Conservation (phyloP, 1,140 invertebrate genomes). For the Drosophila sulfurigaster region DNA sequence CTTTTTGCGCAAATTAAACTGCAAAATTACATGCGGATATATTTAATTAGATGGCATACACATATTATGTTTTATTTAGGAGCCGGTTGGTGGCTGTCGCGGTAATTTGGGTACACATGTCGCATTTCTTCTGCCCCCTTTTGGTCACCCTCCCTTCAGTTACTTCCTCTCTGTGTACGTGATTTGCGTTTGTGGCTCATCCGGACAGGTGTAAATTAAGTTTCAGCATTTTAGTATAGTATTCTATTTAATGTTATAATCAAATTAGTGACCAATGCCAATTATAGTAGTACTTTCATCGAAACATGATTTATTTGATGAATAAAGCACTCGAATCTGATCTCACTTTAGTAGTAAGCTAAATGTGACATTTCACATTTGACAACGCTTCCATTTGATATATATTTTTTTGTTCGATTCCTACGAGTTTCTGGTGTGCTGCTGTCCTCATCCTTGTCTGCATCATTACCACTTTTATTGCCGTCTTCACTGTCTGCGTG, state of each 20-base stretch:
- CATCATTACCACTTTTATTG: conserved; percentile 75
- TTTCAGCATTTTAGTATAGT: conserved; percentile 51
- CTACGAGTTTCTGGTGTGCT: background rate
- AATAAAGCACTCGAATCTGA: background rate
- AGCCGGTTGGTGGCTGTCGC: conserved; percentile 22
- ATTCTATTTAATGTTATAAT: conserved; percentile 27
- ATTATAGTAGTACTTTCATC: background rate
- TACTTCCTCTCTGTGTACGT: conserved; percentile 11
- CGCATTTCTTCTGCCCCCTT: conserved; percentile 11
- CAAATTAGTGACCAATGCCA: conserved; percentile 10
- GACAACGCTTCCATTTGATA: conserved; percentile 40
- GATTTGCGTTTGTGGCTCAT: conserved; percentile 62
- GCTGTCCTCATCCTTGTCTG: conserved; percentile 28
- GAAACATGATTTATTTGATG: conserved; percentile 18
- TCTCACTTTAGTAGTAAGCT: background rate
- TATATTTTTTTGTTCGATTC: conserved; percentile 14
- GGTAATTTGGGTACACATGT: conserved; percentile 50
- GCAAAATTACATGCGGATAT: conserved; percentile 68
- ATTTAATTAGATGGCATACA: conserved; percentile 75
- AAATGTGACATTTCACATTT: conserved; percentile 22
- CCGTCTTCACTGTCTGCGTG: conserved; percentile 61
- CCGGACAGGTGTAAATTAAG: conserved; percentile 56
- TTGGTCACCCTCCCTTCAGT: background rate
- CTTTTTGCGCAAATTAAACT: conserved; percentile 72
- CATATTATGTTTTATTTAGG: conserved; percentile 64